Evolutionary conservation across 2,797 vertebrate genomes (phyloP).

Genomic region (Thaleichthys pacificus): DNA sequence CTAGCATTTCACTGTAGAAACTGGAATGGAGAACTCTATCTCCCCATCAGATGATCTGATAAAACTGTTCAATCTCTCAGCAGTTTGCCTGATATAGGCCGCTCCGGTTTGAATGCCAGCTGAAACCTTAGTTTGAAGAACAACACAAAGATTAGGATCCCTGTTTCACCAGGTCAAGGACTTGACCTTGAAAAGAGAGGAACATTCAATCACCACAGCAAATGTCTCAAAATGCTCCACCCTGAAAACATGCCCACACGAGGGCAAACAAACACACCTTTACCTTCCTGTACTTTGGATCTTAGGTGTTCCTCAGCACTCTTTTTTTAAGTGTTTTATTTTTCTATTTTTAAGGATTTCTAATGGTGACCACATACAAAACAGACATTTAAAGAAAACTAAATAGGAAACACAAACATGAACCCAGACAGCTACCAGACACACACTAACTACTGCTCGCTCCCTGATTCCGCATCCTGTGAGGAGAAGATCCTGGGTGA

Average conservation of each 20-base stretch:
- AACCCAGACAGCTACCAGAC: conserved; percentile 4
- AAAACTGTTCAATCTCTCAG: conserved; percentile 49
- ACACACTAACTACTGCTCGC: neutral
- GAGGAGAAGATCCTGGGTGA: conserved; percentile 16
- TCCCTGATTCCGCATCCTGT: no score
- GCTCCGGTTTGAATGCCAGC: conserved; percentile 38
- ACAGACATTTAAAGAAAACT: no score
- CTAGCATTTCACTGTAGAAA: conserved; percentile 58
- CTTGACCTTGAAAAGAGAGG: conserved; percentile 33
- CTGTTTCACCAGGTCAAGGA: conserved; percentile 31
- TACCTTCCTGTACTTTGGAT: neutral
- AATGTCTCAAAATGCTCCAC: conserved; percentile 29
- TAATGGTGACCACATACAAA: no score
- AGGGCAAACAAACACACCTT: conserved; percentile 5
- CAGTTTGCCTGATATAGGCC: conserved; percentile 43
- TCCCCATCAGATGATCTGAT: conserved; percentile 48
- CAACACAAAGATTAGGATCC: conserved; percentile 48
- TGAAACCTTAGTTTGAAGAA: conserved; percentile 32
- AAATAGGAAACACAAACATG: neutral
- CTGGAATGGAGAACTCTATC: conserved; percentile 50
- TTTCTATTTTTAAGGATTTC: no score
- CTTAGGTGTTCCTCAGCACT: no score
- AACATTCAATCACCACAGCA: conserved; percentile 26
- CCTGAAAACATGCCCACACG: conserved; percentile 1
- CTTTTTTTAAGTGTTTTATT: no score